phyloP scores from a whole-genome alignment of 2,797 vertebrate species.

The Alfaro cultratus region DNA sequence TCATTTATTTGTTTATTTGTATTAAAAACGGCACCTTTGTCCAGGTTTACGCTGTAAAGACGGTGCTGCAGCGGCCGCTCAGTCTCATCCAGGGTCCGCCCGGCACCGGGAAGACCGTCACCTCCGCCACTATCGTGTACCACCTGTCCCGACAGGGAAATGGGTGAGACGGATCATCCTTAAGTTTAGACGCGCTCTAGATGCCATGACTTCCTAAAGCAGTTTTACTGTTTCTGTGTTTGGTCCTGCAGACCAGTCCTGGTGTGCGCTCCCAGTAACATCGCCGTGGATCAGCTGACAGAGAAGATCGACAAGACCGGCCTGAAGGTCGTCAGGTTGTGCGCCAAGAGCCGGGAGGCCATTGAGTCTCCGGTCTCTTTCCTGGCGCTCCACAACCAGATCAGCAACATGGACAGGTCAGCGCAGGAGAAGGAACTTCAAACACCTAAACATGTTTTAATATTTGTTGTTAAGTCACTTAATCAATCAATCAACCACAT shows the following conservation, averaged over 20 bases:
- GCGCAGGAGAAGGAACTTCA: conserved; percentile 2
- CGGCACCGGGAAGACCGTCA: conserved; percentile 97
- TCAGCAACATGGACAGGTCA: conserved; percentile 99
- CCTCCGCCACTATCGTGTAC: conserved; percentile 97
- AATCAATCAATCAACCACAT: too few species aligned
- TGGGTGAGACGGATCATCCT: conserved; percentile 77
- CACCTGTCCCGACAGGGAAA: conserved; percentile 98
- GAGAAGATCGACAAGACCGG: conserved; percentile 99
- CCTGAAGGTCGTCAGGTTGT: conserved; percentile 95
- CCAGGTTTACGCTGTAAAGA: conserved; percentile 89
- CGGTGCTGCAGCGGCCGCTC: conserved; percentile 94
- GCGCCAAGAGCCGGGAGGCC: conserved; percentile 96
- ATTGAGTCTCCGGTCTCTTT: conserved; percentile 98
- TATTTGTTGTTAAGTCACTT: not conserved
- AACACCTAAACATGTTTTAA: not conserved
- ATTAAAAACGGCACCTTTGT: not conserved
- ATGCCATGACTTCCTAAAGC: too few species aligned
- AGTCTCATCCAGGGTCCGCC: conserved; percentile 98
- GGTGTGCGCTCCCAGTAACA: conserved; percentile 98
- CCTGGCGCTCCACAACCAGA: conserved; percentile 97
- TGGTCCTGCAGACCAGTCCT: conserved; percentile 87
- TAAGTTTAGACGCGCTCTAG: not conserved
- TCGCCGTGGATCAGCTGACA: conserved; percentile 96
- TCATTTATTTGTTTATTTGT: not conserved
- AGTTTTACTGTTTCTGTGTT: not conserved